These are phyloP conservation scores for Theretra japonica DNA, from an alignment of 2,888 invertebrate genomes.

Conservation along the genomic window DNA sequence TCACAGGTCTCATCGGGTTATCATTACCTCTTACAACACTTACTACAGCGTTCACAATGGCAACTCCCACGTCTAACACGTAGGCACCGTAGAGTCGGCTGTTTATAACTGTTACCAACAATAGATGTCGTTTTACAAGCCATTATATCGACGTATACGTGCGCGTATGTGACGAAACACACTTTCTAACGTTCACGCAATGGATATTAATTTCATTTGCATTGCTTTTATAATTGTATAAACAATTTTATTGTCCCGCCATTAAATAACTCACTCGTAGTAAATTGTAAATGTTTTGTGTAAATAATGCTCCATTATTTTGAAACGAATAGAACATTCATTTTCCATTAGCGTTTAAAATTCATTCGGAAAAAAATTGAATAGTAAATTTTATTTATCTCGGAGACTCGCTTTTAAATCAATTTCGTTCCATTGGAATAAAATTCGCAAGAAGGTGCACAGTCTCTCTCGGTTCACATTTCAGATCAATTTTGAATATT, in stretches of 20 bases:
- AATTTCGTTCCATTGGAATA: background rate
- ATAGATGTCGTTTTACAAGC: slow-evolving; percentile 53
- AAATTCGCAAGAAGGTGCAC: slow-evolving; percentile 10
- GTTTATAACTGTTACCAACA: slow-evolving; percentile 61
- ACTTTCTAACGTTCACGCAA: slow-evolving; percentile 75
- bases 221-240: slow-evolving; percentile 55
- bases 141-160: slow-evolving; percentile 57
- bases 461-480: background rate
- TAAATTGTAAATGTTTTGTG: slow-evolving; percentile 20
- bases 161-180: slow-evolving; percentile 59
- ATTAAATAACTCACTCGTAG: slow-evolving; percentile 35
- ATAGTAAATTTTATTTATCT: background rate
- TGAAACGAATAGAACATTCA: slow-evolving; percentile 12
- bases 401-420: background rate
- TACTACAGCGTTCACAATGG: slow-evolving; percentile 56
- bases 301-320: slow-evolving; percentile 12
- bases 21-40: slow-evolving; percentile 38
- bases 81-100: slow-evolving; percentile 53
- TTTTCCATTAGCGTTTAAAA: slow-evolving; percentile 2
- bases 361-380: background rate
- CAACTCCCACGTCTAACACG: slow-evolving; percentile 67
- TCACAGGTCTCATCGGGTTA: slow-evolving; percentile 46
- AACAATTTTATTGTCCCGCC: slow-evolving; percentile 49
- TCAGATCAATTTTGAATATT: slow-evolving; percentile 14
- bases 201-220: slow-evolving; percentile 63